Evolutionary conservation across 2,888 invertebrate genomes (phyloP), one percentile per base, ranked within the genome.

Genomic region (Lithophane ornitopus): DNA sequence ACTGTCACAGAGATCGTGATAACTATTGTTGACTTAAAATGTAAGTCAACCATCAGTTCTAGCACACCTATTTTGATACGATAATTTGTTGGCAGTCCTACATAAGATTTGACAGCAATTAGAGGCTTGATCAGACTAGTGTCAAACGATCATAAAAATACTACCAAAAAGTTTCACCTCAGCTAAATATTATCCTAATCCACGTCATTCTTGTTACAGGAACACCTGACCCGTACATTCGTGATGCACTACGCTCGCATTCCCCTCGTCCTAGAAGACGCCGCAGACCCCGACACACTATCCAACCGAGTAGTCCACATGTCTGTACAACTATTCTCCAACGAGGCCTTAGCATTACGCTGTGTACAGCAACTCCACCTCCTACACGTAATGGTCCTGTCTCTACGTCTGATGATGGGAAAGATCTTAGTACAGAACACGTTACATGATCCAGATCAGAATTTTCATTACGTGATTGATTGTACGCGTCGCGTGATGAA

Each of bases 291-390:
- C 0, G 99, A 99, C 93, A 99, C 98, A 8, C 96, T 99, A 6
- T 99, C 99, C 90, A 99, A 99, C 96, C 97, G 99, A 67, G 99
- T 99, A 1, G 99, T 99, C 1, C 99, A 99, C 95, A 99, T 99
- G 95, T 99, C 99, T 89, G 99, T 99, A 8, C 98, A 99, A 95
- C 96, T 99, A 76, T 99, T 99, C 97, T 99, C 99, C 85, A 99
- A 99, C 94, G 99, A 99, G 93, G 98, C 98, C 71, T 96, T 99
- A 28, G 99, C 99, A 3, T 96, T 98, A 59, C 97, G 98, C 90
- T 99, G 99, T 98, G 98, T 99, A 9, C 98, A 99, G 89, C 98
- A 99, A 89, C 97, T 99, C 74, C 98, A 98, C 89, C 97, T 99
- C 41, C 97, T 99, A 14, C 98, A 99, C 93, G 98, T 99, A 56